These are phyloP conservation scores for Nymphalis urticae DNA, from an alignment of 2,888 invertebrate genomes.

Conservation along the genomic window DNA sequence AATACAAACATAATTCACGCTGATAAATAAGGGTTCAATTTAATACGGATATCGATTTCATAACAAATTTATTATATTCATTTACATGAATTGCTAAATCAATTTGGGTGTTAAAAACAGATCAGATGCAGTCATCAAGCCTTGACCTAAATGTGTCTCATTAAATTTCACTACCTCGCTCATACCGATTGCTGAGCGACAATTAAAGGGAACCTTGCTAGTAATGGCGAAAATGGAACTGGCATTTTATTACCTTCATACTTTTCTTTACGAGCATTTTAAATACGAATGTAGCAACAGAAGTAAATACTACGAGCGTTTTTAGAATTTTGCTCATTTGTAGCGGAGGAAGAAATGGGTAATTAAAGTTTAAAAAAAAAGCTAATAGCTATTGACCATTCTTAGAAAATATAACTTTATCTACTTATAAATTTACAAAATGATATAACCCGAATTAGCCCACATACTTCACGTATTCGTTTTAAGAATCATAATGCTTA, in stretches of 20 bases:
- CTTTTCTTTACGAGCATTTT: constrained; percentile 52
- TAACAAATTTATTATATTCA: constrained; percentile 13
- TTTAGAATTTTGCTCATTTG: constrained; percentile 29
- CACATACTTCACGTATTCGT: background rate
- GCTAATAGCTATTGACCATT: background rate
- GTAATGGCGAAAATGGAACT: constrained; percentile 53
- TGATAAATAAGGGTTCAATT: background rate
- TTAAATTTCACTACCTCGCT: constrained; percentile 69
- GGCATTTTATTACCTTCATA: constrained; percentile 53
- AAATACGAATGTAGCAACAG: constrained; percentile 42
- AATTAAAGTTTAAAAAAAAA: constrained; percentile 1
- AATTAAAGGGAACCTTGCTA: constrained; percentile 65
- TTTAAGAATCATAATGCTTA: constrained; percentile 14
- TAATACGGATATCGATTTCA: background rate
- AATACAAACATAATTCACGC: background rate
- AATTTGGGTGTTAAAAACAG: constrained; percentile 38
- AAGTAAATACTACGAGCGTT: constrained; percentile 33
- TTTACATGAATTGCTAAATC: constrained; percentile 31
- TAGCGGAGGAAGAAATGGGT: background rate
- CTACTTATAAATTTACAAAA: background rate
- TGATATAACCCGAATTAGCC: background rate
- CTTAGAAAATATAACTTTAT: background rate
- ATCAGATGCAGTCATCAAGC: constrained; percentile 51
- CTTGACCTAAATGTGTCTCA: constrained; percentile 71
- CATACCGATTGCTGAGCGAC: constrained; percentile 65